A percentile compares a stretch with the other conserved stretches of the same genome.
phyloP scores from a whole-genome alignment of 2,888 invertebrate species.

The Silvanus unidentatus region DNA sequence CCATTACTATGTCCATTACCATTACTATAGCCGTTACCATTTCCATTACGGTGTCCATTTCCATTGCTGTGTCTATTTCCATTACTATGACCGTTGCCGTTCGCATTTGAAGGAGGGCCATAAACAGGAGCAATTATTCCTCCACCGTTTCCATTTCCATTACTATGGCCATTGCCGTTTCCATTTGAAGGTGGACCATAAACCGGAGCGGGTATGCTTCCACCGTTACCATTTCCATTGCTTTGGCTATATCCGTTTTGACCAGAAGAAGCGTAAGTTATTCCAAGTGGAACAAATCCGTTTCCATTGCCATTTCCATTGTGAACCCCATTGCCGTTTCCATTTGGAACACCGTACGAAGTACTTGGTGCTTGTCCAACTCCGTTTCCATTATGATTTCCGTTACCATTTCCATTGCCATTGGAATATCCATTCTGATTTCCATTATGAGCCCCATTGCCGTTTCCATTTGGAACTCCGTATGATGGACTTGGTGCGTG shows the following conservation, averaged over 20 bases:
- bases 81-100: slow-evolving; percentile 15
- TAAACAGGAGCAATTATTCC: slow-evolving; percentile 23
- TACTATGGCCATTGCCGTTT: slow-evolving; percentile 19
- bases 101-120: slow-evolving; percentile 23
- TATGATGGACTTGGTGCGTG: neutral
- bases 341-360: slow-evolving; percentile 41
- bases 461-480: neutral
- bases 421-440: slow-evolving; percentile 24
- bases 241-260: slow-evolving; percentile 10
- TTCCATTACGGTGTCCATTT: slow-evolving; percentile 14
- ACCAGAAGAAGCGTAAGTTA: slow-evolving; percentile 25
- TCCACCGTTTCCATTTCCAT: slow-evolving; percentile 21
- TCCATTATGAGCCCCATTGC: slow-evolving; percentile 14
- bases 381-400: slow-evolving; percentile 23
- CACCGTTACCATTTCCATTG: slow-evolving; percentile 18
- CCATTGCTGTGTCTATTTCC: slow-evolving; percentile 11
- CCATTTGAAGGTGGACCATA: slow-evolving; percentile 23
- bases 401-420: slow-evolving; percentile 19
- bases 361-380: slow-evolving; percentile 2
- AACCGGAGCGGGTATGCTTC: slow-evolving; percentile 17
- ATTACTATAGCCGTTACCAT: slow-evolving; percentile 18
- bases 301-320: slow-evolving; percentile 19
- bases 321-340: slow-evolving; percentile 17
- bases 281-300: no score
- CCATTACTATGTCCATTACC: slow-evolving; percentile 19